These are phyloP conservation scores for Dendrocopos noguchii DNA, from an alignment of 2,113 vertebrate species.

Conservation along the genomic window DNA sequence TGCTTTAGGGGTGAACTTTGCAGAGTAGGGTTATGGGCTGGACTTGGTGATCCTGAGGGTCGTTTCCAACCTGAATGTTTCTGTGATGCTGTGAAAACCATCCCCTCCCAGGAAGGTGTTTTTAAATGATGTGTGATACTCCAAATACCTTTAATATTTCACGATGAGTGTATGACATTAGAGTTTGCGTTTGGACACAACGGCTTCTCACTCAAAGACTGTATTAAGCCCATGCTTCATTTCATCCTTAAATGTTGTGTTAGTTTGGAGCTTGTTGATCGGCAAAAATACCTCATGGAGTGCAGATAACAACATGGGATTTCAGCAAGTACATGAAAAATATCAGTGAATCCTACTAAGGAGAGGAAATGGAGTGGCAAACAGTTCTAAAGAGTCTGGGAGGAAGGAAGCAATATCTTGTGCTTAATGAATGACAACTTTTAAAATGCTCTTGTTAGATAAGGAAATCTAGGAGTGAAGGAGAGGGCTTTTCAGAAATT, in stretches of 20 bases:
- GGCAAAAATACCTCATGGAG: background rate
- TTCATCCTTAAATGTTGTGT: background rate
- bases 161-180: background rate
- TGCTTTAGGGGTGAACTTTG: too few species aligned
- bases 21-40: too few species aligned
- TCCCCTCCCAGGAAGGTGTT: background rate
- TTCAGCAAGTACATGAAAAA: slow-evolving; percentile 6
- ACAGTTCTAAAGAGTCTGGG: background rate
- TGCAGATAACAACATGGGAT: background rate
- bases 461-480: background rate
- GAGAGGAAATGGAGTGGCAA: background rate
- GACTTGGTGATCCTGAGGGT: too few species aligned
- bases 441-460: background rate
- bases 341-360: background rate
- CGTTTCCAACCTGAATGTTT: too few species aligned
- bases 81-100: background rate
- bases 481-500: background rate
- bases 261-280: background rate
- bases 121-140: background rate
- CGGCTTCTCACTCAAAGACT: background rate
- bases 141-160: background rate
- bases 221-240: background rate
- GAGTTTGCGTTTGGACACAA: background rate
- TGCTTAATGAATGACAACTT: background rate
- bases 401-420: background rate